Percentiles rank a stretch among this genome's conserved stretches.
phyloP scores from a whole-genome alignment of 2,113 vertebrate species.

The Thryonomys swinderianus region DNA sequence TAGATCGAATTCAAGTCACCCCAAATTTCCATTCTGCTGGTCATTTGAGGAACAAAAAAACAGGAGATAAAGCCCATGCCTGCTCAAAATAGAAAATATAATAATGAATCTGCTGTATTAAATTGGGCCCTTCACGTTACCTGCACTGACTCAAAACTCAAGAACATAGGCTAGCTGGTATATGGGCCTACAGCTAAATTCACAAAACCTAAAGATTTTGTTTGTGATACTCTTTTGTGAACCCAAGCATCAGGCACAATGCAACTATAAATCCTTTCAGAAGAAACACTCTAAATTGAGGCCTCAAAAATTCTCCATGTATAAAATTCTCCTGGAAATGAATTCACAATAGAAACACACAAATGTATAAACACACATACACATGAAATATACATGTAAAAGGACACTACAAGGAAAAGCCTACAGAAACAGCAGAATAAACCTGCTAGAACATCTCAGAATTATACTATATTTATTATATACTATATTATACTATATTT shows the following conservation, averaged over 20 bases:
- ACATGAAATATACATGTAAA: not conserved
- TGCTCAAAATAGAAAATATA: not conserved
- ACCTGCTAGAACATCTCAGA: not conserved
- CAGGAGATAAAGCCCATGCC: not conserved
- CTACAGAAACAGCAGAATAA: not conserved
- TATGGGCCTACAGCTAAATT: not conserved
- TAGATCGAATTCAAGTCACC: not conserved
- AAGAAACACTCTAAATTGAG: not conserved
- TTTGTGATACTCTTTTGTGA: not conserved
- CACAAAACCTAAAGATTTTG: not conserved
- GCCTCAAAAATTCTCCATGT: not conserved
- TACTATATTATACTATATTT: not conserved
- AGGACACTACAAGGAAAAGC: not conserved
- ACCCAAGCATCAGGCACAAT: not conserved
- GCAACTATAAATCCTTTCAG: not conserved
- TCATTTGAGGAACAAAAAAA: not conserved
- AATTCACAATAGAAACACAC: not conserved
- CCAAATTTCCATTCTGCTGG: not conserved
- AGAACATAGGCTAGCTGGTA: not conserved
- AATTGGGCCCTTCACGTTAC: not conserved
- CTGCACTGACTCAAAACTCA: not conserved
- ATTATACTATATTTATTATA: not conserved
- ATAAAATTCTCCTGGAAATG: conserved; percentile 20
- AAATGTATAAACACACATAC: not conserved
- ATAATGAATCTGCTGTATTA: not conserved